phyloP scores from a whole-genome alignment of 1,140 invertebrate genomes.

The Lycorma delicatula region DNA sequence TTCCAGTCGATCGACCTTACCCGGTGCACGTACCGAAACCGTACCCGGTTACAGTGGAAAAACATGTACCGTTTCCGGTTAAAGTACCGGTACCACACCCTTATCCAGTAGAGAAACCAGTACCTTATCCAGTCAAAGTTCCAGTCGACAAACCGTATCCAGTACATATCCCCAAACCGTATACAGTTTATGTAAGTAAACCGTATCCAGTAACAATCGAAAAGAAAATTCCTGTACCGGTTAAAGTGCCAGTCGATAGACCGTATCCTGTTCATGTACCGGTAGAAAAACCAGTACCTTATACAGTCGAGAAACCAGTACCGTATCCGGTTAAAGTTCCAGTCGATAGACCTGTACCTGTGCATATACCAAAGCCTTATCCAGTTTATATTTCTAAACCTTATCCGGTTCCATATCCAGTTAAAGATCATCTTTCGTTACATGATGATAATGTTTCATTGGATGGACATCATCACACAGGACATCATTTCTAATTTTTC shows the following conservation, averaged over 20 bases:
- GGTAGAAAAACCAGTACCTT: constrained; percentile 56
- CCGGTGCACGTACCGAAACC: constrained; percentile 48
- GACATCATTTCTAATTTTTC: too few relatives aligned
- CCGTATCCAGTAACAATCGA: constrained; percentile 32
- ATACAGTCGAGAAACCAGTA: constrained; percentile 33
- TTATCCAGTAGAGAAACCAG: constrained; percentile 31
- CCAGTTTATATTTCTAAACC: constrained; percentile 25
- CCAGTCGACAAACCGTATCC: constrained; percentile 19
- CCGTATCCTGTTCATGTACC: constrained; percentile 33
- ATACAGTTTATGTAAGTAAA: constrained; percentile 4
- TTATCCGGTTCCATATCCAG: constrained; percentile 38
- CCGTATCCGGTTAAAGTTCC: constrained; percentile 47
- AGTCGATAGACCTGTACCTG: constrained; percentile 34
- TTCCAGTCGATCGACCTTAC: constrained; percentile 16
- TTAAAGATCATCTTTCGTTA: too few relatives aligned
- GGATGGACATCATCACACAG: too few relatives aligned
- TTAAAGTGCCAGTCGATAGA: constrained; percentile 45
- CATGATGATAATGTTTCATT: too few relatives aligned
- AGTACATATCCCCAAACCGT: constrained; percentile 10
- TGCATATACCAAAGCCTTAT: constrained; percentile 27
- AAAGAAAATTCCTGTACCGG: constrained; percentile 46
- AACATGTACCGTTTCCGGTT: constrained; percentile 51
- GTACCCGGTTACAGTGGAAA: constrained; percentile 52
- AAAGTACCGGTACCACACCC: constrained; percentile 67
- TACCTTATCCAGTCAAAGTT: constrained; percentile 26